Evolutionary conservation across 2,888 invertebrate species (phyloP), one percentile per base, ranked within the genome.

Genomic region (Megaustenia siamemsis): DNA sequence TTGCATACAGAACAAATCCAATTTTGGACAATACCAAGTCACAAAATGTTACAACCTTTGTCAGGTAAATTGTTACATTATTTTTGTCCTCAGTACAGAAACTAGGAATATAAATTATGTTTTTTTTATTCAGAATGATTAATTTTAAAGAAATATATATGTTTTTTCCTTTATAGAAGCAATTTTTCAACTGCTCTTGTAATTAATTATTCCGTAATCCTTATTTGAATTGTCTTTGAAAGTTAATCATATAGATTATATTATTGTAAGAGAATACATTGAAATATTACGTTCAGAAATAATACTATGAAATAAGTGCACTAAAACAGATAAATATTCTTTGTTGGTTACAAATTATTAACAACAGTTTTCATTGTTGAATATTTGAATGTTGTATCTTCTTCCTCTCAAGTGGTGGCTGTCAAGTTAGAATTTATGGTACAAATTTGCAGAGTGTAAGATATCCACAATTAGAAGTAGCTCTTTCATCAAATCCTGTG

Each of bases 341-440:
- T n/a, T n/a, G n/a, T n/a, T n/a, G n/a, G n/a, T n/a, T n/a, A n/a
- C n/a, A n/a, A n/a, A n/a, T n/a, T n/a, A n/a, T n/a, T n/a, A n/a
- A n/a, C n/a, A n/a, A n/a, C n/a, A n/a, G n/a, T n/a, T n/a, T n/a
- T n/a, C n/a, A n/a, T n/a, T n/a, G n/a, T n/a, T n/a, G n/a, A n/a
- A 2, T 38, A 5, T 69, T 69, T 69, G 38, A 21, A 69, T 69
- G 4, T 40, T 40, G 21, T 38, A 8, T 69, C 40, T 15, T 0
- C 49, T 18, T 49, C 21, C 5, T 32, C 28, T 71, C n/a, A 81
- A 89, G 89, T 83, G 89, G 88, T 63, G 88, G 89, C 12, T 89
- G 89, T 85, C 45, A 63, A 18, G 83, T 89, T 1, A 53, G 21
- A 15, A 69, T 89, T 35, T 76, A 80, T 69, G 90, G 90, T n/a